Evolutionary conservation across 2,113 vertebrate species (phyloP), one percentile per base, ranked within the genome.

Genomic region (Lycocorax pyrrhopterus): DNA sequence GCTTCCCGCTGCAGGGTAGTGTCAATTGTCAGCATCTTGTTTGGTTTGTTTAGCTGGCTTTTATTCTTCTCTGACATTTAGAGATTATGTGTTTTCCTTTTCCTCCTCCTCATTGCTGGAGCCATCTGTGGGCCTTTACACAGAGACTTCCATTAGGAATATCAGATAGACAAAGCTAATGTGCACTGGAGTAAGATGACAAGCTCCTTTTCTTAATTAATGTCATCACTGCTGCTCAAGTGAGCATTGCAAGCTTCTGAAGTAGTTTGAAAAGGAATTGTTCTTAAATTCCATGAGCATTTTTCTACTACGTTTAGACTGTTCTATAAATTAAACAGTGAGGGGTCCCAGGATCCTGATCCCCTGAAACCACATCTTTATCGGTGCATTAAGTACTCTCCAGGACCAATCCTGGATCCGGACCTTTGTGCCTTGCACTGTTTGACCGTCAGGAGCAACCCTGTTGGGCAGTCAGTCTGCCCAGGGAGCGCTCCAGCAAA

Each of bases 11-110:
- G 9, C 52, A 68, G 69, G n/a, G 46, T 49, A 82, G 47, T 52
- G 58, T 93, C 90, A 91, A 55, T 60, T 91, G 67, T 93, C 85
- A 95, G 49, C 60, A 84, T 88, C 85, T 91, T 89, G 47, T 74
- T 87, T 84, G 53, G 71, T 96, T 96, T 94, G 41, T 91, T 97
- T 95, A 84, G 89, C 59, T 90, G 76, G 66, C n/a, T 96, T 94
- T 96, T 87, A 76, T 96, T 96, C 79, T 94, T 90, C 69, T 84
- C 81, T 96, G 92, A 95, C 79, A 94, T 94, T 94, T 95, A 87
- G 62, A 84, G 73, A 82, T 89, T 76, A 60, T 90, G 60, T 88
- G 80, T 95, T 96, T 96, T 94, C 76, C 85, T 93, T 94, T 93
- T 90, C 69, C 62, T 90, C 87, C 83, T 93, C 74, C 66, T 92